A percentile compares a stretch with the other conserved stretches of the same genome.
Conservation (phyloP, 2,888 invertebrate species). For the Chymomyza amoena region DNA sequence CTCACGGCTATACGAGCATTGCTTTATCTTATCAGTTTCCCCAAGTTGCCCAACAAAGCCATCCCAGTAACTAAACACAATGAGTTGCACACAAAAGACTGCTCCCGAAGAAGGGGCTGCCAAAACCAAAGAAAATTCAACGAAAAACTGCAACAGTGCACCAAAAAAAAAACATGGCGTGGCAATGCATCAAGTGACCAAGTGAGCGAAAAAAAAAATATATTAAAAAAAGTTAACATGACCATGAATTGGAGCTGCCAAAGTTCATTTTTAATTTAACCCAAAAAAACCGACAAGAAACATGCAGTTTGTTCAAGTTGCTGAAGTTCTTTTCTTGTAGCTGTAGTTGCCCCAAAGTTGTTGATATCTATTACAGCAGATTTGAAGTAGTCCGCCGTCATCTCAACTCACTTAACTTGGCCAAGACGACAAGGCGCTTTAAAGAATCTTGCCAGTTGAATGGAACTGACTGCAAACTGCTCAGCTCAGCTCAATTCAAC, state of each 20-base stretch:
- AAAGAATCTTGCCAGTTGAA: slow-evolving; percentile 63
- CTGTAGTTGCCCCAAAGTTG: slow-evolving; percentile 51
- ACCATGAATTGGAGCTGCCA: slow-evolving; percentile 68
- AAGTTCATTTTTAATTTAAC: slow-evolving; percentile 69
- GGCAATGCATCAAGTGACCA: slow-evolving; percentile 35
- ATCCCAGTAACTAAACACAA: slow-evolving; percentile 38
- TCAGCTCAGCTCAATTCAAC: background rate
- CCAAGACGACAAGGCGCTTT: slow-evolving; percentile 34
- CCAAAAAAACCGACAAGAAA: slow-evolving; percentile 22
- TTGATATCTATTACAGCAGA: slow-evolving; percentile 71
- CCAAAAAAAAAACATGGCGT: slow-evolving; percentile 14
- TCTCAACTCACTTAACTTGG: slow-evolving; percentile 64
- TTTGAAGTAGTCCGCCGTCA: slow-evolving; percentile 64
- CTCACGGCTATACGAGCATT: background rate
- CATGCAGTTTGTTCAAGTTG: slow-evolving; percentile 25
- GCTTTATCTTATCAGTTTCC: slow-evolving; percentile 60
- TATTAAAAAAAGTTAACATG: slow-evolving; percentile 58
- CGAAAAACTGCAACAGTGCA: slow-evolving; percentile 20
- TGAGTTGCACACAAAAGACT: slow-evolving; percentile 31
- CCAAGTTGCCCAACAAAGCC: slow-evolving; percentile 36
- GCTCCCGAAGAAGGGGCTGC: too few species aligned
- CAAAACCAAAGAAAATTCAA: background rate
- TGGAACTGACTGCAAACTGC: slow-evolving; percentile 47
- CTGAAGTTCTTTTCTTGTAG: background rate
- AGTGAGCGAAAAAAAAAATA: background rate